Conservation (phyloP, 2,797 vertebrate species). For the Periophthalmus magnuspinnatus region DNA sequence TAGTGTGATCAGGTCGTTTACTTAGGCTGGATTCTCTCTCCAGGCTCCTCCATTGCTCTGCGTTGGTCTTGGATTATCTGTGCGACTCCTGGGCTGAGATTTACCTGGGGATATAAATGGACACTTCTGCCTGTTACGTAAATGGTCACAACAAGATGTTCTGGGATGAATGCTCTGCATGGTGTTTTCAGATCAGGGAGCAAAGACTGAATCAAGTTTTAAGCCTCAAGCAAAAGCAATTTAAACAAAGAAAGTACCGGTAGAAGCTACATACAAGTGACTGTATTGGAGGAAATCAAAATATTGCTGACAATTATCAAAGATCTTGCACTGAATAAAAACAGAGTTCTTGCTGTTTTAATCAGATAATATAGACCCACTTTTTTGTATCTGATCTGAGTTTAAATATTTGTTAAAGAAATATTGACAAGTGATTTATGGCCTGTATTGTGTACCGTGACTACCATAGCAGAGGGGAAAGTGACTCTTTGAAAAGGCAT, state of each 20-base stretch:
- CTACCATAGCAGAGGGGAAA: neutral
- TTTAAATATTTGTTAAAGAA: neutral
- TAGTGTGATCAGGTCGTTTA: slow-evolving; percentile 24
- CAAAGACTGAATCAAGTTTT: slow-evolving; percentile 7
- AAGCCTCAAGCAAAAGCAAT: neutral
- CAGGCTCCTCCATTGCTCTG: slow-evolving; percentile 5
- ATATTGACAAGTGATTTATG: neutral
- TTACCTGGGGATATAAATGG: slow-evolving; percentile 73
- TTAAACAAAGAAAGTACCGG: too few species aligned
- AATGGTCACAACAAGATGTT: slow-evolving; percentile 60
- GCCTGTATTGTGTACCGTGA: neutral
- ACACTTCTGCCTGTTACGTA: slow-evolving; percentile 58
- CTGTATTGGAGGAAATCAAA: neutral
- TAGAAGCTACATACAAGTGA: neutral
- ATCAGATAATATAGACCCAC: neutral
- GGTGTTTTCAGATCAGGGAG: slow-evolving; percentile 24
- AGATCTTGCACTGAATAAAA: neutral
- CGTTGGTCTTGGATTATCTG: slow-evolving; percentile 60
- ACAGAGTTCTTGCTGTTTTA: neutral
- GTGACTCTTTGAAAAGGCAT: neutral
- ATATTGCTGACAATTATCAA: neutral
- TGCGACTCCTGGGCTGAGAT: slow-evolving; percentile 46
- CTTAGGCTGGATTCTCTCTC: neutral
- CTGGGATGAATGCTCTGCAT: slow-evolving; percentile 36
- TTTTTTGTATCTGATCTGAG: neutral